These are phyloP conservation scores for Anolis carolinensis DNA, from an alignment of 2,113 vertebrate genomes.

Conservation along the genomic window DNA sequence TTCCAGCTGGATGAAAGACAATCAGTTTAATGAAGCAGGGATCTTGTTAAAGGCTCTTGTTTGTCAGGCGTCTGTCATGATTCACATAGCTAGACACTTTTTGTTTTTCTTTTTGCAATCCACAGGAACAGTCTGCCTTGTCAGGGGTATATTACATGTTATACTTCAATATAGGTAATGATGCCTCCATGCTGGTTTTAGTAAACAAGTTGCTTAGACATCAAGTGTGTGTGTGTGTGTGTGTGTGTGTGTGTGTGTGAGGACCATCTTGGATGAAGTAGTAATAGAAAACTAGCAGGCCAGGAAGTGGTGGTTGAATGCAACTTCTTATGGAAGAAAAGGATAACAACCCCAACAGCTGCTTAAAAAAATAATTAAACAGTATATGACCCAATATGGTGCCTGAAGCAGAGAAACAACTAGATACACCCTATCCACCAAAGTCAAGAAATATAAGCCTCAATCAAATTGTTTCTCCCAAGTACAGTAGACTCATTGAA, in stretches of 20 bases:
- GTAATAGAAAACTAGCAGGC: neutral
- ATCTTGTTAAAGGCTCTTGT: neutral
- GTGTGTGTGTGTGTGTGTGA: neutral
- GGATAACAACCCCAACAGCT: too few species aligned
- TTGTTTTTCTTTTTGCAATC: neutral
- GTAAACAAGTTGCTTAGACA: neutral
- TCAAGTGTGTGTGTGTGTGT: neutral
- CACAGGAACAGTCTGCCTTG: constrained; percentile 32
- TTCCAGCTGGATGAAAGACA: neutral
- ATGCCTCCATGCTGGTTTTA: neutral
- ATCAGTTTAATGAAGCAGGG: constrained; percentile 39
- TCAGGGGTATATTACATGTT: constrained; percentile 28
- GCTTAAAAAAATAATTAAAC: too few species aligned
- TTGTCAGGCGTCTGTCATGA: constrained; percentile 1
- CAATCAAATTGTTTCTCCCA: too few species aligned
- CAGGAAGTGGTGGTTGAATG: neutral
- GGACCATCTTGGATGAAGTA: neutral
- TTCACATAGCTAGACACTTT: constrained; percentile 19
- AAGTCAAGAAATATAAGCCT: too few species aligned
- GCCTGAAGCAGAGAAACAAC: too few species aligned
- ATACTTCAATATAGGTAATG: neutral
- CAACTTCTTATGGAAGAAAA: too few species aligned
- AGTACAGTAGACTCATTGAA: too few species aligned
- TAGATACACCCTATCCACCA: too few species aligned
- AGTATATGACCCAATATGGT: too few species aligned